Percentiles rank a stretch among this genome's conserved stretches.
These are phyloP conservation scores for Apteryx mantelli DNA, from an alignment of 2,113 vertebrate species.

Conservation along the genomic window DNA sequence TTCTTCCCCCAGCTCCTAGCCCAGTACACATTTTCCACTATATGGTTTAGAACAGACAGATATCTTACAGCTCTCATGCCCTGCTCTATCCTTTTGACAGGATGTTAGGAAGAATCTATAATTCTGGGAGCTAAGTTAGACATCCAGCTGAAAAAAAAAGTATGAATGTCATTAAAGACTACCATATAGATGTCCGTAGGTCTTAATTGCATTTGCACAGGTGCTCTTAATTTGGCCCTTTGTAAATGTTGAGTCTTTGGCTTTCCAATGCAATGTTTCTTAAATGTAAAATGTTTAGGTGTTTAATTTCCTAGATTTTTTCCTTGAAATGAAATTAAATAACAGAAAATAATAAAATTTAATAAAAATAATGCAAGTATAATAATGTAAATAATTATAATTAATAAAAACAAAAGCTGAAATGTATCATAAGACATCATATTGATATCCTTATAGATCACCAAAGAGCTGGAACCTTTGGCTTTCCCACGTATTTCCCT, in stretches of 20 bases:
- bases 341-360: not conserved
- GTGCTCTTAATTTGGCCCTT: not conserved
- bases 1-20: not conserved
- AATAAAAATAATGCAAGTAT: not conserved
- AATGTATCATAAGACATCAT: not conserved
- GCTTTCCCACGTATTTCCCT: not conserved
- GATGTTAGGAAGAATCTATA: not conserved
- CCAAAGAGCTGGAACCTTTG: not conserved
- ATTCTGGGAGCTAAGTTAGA: not conserved
- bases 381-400: not conserved
- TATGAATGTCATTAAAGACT: not conserved
- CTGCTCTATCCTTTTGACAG: not conserved
- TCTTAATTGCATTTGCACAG: not conserved
- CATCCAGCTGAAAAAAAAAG: not conserved
- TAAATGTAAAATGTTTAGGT: not conserved
- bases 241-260: not conserved
- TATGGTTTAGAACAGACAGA: not conserved
- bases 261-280: not conserved
- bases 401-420: not conserved
- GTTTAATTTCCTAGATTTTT: not conserved
- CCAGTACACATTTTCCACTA: not conserved
- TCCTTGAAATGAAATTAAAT: not conserved
- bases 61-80: not conserved
- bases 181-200: not conserved
- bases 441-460: not conserved